Percentiles rank a stretch among this genome's conserved stretches.
Evolutionary conservation across 2,797 vertebrate genomes (phyloP).

Genomic region (Acrocephalus scirpaceus): DNA sequence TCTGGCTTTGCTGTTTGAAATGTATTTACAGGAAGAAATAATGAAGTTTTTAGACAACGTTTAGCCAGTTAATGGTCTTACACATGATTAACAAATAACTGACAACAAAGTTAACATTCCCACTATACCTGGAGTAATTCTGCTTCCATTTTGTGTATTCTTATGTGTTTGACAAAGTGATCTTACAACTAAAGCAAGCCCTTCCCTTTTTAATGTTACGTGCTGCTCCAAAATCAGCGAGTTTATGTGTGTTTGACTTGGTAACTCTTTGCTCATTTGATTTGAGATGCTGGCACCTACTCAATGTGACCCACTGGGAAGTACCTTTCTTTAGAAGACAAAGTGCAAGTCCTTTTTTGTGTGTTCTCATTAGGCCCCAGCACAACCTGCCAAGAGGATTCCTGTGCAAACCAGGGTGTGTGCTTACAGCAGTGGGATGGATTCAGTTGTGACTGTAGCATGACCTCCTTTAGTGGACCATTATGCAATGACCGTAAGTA

Average conservation of each 20-base stretch:
- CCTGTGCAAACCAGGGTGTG: constrained; percentile 95
- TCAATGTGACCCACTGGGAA: constrained; percentile 54
- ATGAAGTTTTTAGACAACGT: constrained; percentile 29
- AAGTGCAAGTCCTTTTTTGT: constrained; percentile 58
- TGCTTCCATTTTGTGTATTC: constrained; percentile 12
- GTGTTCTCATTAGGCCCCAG: constrained; percentile 88
- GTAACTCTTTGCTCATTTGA: constrained; percentile 44
- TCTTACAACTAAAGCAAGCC: background rate
- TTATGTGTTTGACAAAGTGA: background rate
- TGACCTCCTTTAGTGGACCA: constrained; percentile 96
- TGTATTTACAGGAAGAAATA: constrained; percentile 24
- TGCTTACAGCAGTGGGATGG: constrained; percentile 99
- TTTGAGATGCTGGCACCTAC: constrained; percentile 79
- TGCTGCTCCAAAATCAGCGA: background rate
- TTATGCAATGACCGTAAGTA: constrained; percentile 96
- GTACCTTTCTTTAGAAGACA: background rate
- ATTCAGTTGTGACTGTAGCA: constrained; percentile 97
- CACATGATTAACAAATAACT: background rate
- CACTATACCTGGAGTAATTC: constrained; percentile 5
- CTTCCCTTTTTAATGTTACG: background rate
- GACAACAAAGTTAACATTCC: background rate
- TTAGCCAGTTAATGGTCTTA: constrained; percentile 28
- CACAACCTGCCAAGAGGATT: constrained; percentile 97
- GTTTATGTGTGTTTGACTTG: background rate
- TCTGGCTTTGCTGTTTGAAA: constrained; percentile 41